These are phyloP conservation scores for Halocaridina rubra DNA, from an alignment of 2,888 invertebrate genomes.

Conservation along the genomic window DNA sequence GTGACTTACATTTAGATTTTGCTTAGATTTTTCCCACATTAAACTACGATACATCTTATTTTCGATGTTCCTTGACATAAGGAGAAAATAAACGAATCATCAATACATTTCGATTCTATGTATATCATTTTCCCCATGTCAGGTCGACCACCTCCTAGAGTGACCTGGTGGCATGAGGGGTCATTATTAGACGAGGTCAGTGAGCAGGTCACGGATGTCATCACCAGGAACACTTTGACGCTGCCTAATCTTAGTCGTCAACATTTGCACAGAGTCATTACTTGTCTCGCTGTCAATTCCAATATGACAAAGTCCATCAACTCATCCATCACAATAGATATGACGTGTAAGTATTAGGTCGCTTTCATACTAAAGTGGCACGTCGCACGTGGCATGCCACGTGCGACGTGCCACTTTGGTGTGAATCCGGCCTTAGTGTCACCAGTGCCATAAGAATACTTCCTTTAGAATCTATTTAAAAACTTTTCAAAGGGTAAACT, in stretches of 20 bases:
- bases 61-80: no score
- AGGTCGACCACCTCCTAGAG: slow-evolving; percentile 38
- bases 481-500: not conserved
- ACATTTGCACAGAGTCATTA: slow-evolving; percentile 48
- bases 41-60: no score
- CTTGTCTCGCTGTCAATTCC: slow-evolving; percentile 58
- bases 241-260: slow-evolving; percentile 49
- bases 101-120: no score
- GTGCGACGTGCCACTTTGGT: no score
- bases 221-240: slow-evolving; percentile 46
- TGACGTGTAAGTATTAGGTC: slow-evolving; percentile 50
- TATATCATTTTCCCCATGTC: not conserved
- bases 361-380: no score
- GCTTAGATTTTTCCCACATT: no score
- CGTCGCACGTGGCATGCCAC: no score
- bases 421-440: not conserved
- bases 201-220: slow-evolving; percentile 31
- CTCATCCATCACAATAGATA: slow-evolving; percentile 47
- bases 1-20: no score
- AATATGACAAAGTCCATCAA: slow-evolving; percentile 50
- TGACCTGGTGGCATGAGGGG: slow-evolving; percentile 63
- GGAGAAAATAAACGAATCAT: no score
- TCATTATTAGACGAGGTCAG: slow-evolving; percentile 60
- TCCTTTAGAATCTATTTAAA: not conserved
- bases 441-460: not conserved